Evolutionary conservation across 1,140 invertebrate species (phyloP).

Genomic region (Charaxes varanes): DNA sequence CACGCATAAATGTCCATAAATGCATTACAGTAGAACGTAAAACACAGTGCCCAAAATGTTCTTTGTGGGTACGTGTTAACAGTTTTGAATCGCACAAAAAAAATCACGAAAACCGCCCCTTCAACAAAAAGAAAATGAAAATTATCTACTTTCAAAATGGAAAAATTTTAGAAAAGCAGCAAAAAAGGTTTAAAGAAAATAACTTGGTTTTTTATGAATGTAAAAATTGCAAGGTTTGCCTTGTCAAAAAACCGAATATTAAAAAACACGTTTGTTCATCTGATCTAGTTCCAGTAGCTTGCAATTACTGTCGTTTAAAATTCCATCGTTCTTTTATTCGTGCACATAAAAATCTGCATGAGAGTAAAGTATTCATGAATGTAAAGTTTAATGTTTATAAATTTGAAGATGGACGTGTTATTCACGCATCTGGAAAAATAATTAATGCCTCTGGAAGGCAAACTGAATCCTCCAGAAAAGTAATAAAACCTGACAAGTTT

Average conservation of each 20-base stretch:
- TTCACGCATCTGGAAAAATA: too few relatives aligned
- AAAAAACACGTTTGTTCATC: constrained; percentile 8
- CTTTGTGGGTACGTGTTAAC: constrained; percentile 2
- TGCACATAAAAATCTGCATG: constrained; percentile 7
- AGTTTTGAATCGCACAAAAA: constrained; percentile 3
- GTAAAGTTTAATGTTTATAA: too few relatives aligned
- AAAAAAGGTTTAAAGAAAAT: background rate
- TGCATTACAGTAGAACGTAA: constrained; percentile 1
- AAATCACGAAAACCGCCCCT: constrained; percentile 8
- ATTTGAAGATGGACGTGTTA: too few relatives aligned
- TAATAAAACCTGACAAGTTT: too few relatives aligned
- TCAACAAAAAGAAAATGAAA: constrained; percentile 5
- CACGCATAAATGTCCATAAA: constrained; percentile 1
- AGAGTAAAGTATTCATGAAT: background rate
- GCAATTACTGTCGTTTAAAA: constrained; percentile 8
- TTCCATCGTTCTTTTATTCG: background rate
- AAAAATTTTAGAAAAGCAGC: background rate
- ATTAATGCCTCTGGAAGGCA: too few relatives aligned
- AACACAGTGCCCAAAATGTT: constrained; percentile 13
- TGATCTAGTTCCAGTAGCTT: background rate
- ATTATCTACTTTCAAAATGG: constrained; percentile 5
- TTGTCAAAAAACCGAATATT: constrained; percentile 4
- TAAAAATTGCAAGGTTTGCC: constrained; percentile 2
- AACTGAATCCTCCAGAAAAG: too few relatives aligned
- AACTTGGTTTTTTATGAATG: constrained; percentile 12